Evolutionary conservation across 2,797 vertebrate species (phyloP).

Genomic region (Delichon dasypus): DNA sequence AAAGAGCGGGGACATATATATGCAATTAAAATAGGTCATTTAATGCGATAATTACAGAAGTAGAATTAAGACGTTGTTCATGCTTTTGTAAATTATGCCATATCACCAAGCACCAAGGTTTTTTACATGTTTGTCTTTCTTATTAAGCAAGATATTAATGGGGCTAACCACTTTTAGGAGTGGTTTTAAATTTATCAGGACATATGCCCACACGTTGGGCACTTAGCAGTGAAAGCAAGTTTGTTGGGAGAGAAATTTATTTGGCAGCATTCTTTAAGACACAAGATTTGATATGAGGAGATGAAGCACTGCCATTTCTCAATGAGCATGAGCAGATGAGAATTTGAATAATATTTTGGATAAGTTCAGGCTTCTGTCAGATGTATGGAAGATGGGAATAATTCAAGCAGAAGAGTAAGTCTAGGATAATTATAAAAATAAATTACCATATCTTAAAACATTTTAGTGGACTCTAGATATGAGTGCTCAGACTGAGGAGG

Average conservation of each 20-base stretch:
- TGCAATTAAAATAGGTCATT: background rate
- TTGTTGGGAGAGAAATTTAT: background rate
- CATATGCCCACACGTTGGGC: background rate
- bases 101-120: background rate
- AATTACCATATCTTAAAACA: background rate
- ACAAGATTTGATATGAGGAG: background rate
- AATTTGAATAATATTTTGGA: conserved; percentile 1
- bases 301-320: background rate
- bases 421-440: background rate
- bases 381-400: background rate
- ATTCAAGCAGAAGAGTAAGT: background rate
- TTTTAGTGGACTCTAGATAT: background rate
- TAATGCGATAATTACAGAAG: background rate
- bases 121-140: background rate
- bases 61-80: background rate
- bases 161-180: background rate
- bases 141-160: background rate
- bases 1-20: background rate
- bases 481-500: background rate
- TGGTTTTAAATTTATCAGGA: background rate
- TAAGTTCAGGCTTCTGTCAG: background rate
- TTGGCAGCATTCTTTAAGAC: background rate
- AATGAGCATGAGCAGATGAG: background rate
- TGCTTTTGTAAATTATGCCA: background rate
- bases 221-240: background rate